phyloP scores from a whole-genome alignment of 2,888 invertebrate species.

The Morpho achilles region DNA sequence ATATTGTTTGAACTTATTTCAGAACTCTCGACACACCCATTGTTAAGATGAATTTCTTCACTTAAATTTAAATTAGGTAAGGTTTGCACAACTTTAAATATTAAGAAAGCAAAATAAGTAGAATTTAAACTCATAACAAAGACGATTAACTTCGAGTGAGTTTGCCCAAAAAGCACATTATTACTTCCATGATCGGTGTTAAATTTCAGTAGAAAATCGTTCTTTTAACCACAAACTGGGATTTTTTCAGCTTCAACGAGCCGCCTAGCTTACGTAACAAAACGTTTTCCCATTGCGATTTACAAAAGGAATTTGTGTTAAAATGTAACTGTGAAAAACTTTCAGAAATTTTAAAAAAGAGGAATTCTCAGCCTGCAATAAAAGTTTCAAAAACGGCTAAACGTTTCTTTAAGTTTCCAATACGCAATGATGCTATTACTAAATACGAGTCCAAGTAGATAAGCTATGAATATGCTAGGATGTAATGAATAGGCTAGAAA shows the following conservation, averaged over 20 bases:
- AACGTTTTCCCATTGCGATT: slow-evolving; percentile 13
- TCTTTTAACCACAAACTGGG: slow-evolving; percentile 29
- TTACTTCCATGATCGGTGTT: slow-evolving; percentile 35
- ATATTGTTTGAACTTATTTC: slow-evolving; percentile 8
- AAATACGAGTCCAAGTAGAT: background rate
- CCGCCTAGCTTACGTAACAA: slow-evolving; percentile 16
- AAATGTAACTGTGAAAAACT: slow-evolving; percentile 4
- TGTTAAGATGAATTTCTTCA: too few relatives aligned
- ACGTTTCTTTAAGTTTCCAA: background rate
- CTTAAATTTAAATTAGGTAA: too few relatives aligned
- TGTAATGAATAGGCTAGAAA: slow-evolving; percentile 14
- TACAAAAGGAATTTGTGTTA: slow-evolving; percentile 8
- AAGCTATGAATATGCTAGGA: background rate
- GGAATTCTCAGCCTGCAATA: background rate
- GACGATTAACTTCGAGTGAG: slow-evolving; percentile 38
- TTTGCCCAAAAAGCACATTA: slow-evolving; percentile 46
- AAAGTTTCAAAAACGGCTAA: slow-evolving; percentile 1
- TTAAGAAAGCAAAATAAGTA: background rate
- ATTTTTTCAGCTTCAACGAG: slow-evolving; percentile 43
- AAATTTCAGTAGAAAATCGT: slow-evolving; percentile 32
- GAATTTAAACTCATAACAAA: slow-evolving; percentile 20
- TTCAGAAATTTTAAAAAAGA: background rate
- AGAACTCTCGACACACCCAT: background rate
- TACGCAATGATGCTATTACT: slow-evolving; percentile 1
- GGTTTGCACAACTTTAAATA: too few relatives aligned